Evolutionary conservation across 2,888 invertebrate species (phyloP).

Genomic region (Criorhina ranunculi): DNA sequence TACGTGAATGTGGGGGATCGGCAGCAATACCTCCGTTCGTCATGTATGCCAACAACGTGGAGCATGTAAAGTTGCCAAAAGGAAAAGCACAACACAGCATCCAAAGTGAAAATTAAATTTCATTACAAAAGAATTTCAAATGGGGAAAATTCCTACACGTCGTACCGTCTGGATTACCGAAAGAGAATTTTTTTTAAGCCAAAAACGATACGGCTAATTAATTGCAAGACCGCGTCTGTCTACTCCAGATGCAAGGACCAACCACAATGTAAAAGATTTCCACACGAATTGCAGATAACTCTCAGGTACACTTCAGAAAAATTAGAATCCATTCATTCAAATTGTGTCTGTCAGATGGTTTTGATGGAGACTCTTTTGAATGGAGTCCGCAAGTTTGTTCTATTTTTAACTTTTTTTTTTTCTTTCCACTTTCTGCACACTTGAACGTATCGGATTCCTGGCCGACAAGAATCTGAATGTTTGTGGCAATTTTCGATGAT

Average conservation of each 20-base stretch:
- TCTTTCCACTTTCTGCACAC: background rate
- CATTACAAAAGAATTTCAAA: slow-evolving; percentile 26
- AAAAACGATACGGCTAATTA: slow-evolving; percentile 34
- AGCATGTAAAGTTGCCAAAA: background rate
- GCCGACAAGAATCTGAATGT: background rate
- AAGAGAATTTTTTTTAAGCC: slow-evolving; percentile 25
- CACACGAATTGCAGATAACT: background rate
- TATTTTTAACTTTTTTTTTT: slow-evolving; percentile 22
- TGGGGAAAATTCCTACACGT: slow-evolving; percentile 10
- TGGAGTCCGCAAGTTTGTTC: background rate
- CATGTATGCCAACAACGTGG: slow-evolving; percentile 9
- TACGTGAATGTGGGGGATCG: slow-evolving; percentile 9
- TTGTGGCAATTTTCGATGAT: slow-evolving; percentile 7
- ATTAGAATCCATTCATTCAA: background rate
- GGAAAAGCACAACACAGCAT: background rate
- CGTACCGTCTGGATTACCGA: background rate
- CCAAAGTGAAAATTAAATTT: slow-evolving; percentile 41
- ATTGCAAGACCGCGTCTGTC: slow-evolving; percentile 9
- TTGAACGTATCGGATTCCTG: background rate
- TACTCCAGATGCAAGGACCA: background rate
- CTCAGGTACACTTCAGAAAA: slow-evolving; percentile 5
- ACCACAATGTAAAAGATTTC: background rate
- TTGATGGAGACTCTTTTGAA: background rate
- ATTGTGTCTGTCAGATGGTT: background rate
- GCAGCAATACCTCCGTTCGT: background rate